Evolutionary conservation across 2,797 vertebrate genomes (phyloP), one percentile per base, ranked within the genome.

Genomic region (Myotis myotis): DNA sequence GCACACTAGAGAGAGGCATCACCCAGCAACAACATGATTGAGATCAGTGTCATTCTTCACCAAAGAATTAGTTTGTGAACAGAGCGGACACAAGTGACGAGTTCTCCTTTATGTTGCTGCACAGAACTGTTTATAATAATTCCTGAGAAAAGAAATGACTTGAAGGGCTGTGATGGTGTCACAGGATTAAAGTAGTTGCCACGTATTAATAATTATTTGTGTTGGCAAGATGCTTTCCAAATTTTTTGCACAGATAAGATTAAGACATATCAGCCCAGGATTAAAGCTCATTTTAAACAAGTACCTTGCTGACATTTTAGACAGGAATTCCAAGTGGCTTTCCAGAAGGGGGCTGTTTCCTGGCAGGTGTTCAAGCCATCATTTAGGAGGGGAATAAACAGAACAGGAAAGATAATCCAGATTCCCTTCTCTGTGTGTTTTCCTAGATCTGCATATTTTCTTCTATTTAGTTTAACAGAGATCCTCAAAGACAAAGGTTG

Each of bases 211-310:
- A 64, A 17, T 60, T 94, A 25, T 75, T 95, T 95, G 76, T 80
- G 60, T 68, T 91, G 87, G 91, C 30, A 30, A 87, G 90, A 72
- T 78, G 53, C 68, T 87, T 92, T 84, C 55, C 72, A 38, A 89
- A 55, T 92, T 93, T 91, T 91, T 51, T 84, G 30, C 71, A 68
- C 49, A 89, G 94, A 87, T 96, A 85, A 95, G 91, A 87, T 94
- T 84, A 93, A 94, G 92, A 83, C 41, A 74, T 78, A 49, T 84
- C 53, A 85, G 81, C 74, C 89, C 62, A 55, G 87, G 94, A 95
- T 95, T 88, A 92, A 87, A 74, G 55, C 88, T 94, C 66, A 76
- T 95, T 95, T 95, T 80, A 25, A 17, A 47, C 41, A 53, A 80
- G 53, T 72, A 88, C 49, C n/a, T 70, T 41, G 22, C 64, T 94